A percentile compares a stretch with the other conserved stretches of the same genome.
Evolutionary conservation across 2,888 invertebrate species (phyloP).

Genomic region (Pristionchus japonicus): DNA sequence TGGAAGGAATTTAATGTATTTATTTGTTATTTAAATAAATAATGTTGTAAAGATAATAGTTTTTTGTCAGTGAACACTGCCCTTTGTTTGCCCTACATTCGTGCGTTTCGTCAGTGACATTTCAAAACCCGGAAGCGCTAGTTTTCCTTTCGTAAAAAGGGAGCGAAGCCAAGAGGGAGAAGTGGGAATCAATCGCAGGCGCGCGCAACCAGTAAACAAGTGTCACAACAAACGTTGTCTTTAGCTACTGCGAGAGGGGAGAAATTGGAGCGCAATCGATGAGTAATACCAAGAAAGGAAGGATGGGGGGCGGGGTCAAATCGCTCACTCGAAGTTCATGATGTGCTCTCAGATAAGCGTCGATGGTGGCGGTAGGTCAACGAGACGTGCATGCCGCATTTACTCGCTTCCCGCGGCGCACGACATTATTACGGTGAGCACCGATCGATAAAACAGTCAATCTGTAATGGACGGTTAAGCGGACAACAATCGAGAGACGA

Average conservation of each 20-base stretch:
- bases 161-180: background rate
- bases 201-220: slow-evolving; percentile 40
- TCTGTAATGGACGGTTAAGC: background rate
- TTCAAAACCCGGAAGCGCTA: background rate
- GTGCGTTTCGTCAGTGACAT: background rate
- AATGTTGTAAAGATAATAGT: background rate
- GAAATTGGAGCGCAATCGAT: slow-evolving; percentile 5
- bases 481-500: background rate
- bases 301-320: background rate
- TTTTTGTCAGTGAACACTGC: background rate
- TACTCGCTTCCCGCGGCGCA: background rate
- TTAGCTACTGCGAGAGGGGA: background rate
- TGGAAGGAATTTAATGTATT: background rate
- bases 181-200: slow-evolving; percentile 32
- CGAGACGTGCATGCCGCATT: background rate
- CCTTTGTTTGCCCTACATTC: slow-evolving; percentile 25
- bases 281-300: background rate
- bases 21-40: background rate
- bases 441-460: slow-evolving; percentile 24
- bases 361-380: slow-evolving; percentile 20
- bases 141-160: too few relatives aligned
- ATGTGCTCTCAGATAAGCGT: slow-evolving; percentile 36
- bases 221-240: slow-evolving; percentile 22
- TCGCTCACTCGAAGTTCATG: slow-evolving; percentile 42
- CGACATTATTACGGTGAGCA: slow-evolving; percentile 10